Base-by-base conservation (phyloP, 2,113 vertebrate genomes). In the Manacus vitellinus region DNA sequence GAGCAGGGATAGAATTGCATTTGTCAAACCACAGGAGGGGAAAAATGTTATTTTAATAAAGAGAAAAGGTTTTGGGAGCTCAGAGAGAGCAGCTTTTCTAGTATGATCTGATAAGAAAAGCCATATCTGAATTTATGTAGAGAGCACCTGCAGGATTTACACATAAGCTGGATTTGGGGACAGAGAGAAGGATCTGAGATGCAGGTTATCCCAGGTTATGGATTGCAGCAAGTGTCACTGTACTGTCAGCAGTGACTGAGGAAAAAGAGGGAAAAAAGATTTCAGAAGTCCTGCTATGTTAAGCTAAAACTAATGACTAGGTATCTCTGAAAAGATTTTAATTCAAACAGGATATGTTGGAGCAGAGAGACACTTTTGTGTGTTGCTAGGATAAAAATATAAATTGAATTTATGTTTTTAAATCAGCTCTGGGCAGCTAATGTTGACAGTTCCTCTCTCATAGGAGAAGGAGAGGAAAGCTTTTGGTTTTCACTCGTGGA, bases 331-430 rank as follows among this genome's bases (percentile, higher is more conserved):
- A 66, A 76, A 95, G 52, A 81, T 77, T 92, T 95, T 81, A 88
- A 78, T 87, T 89, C 83, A 91, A 46, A 28, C 51, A 41, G 79
- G 56, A 12, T 66, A 72, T 67, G 39, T 44, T 78, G 61, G 65
- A 94, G 80, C 76, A 89, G 51, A 61, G 46, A 63, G 65, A 63
- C 72, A 47, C 56, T 94, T 91, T 20, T 63, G 21, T 77, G 79
- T 63, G 68, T 89, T 91, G 68, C 76, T 56, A 87, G 61, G 89
- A 85, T 92, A 92, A 94, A 91, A 95, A 87, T 68, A 86, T 44
- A 77, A 92, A 95, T 94, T 84, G 83, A 95, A 95, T 96, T 39
- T 84, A 52, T 92, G 80, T 81, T 95, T 94, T 81, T 79, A 89
- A 44, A 95, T 92, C 68, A 86, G 22, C 65, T 88, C 76, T 81